These are phyloP conservation scores for Apus apus DNA, from an alignment of 2,113 vertebrate species.

Conservation along the genomic window DNA sequence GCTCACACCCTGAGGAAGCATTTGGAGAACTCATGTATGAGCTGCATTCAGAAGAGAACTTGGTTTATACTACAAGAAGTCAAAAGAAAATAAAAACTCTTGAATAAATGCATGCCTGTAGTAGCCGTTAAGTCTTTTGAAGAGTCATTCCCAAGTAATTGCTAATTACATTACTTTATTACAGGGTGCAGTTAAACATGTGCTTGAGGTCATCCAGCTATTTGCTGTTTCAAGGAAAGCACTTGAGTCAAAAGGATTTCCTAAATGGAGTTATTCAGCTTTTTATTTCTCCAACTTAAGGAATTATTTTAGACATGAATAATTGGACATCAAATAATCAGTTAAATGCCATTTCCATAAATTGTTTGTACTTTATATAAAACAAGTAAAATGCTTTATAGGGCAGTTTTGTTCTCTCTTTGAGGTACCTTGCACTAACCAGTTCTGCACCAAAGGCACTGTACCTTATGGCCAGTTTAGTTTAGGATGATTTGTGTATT, in stretches of 20 bases:
- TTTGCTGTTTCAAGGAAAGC: slow-evolving; percentile 62
- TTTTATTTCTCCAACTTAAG: slow-evolving; percentile 54
- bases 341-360: slow-evolving; percentile 59
- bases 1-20: neutral
- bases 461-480: neutral
- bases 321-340: slow-evolving; percentile 37
- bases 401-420: neutral
- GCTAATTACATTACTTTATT: slow-evolving; percentile 58
- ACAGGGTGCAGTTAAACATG: slow-evolving; percentile 36
- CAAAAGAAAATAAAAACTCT: neutral
- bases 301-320: slow-evolving; percentile 46
- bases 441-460: neutral
- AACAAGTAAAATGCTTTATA: slow-evolving; percentile 17
- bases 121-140: slow-evolving; percentile 30
- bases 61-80: neutral
- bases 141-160: slow-evolving; percentile 13
- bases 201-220: slow-evolving; percentile 38
- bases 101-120: neutral
- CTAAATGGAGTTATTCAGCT: slow-evolving; percentile 62
- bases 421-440: neutral
- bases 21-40: neutral
- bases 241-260: slow-evolving; percentile 70
- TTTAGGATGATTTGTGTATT: neutral
- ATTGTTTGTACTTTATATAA: slow-evolving; percentile 59
- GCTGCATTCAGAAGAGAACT: neutral